These are phyloP conservation scores for Noctua fimbriata DNA, from an alignment of 2,888 invertebrate genomes.

Conservation along the genomic window DNA sequence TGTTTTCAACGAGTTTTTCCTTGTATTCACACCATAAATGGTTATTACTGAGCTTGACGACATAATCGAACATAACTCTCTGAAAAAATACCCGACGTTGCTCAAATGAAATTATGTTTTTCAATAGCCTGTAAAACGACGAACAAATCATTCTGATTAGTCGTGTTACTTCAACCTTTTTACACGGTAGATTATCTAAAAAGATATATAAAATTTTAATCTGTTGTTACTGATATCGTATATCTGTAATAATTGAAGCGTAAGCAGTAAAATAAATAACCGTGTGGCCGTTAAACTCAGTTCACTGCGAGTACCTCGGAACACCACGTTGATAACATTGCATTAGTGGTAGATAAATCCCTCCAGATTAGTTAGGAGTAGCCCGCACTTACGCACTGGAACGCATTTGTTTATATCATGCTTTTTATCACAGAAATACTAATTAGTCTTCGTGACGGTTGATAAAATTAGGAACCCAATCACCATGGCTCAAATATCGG, in stretches of 20 bases:
- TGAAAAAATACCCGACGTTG: conserved; percentile 9
- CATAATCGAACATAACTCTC: background rate
- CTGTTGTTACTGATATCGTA: conserved; percentile 26
- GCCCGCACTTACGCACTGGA: background rate
- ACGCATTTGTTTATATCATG: conserved; percentile 9
- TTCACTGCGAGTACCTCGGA: conserved; percentile 41
- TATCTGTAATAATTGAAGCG: conserved; percentile 40
- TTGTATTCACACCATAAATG: background rate
- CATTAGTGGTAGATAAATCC: conserved; percentile 46
- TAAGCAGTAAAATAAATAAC: conserved; percentile 55
- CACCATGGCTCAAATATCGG: conserved; percentile 25
- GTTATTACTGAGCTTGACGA: background rate
- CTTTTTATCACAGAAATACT: conserved; percentile 22
- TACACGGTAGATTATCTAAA: conserved; percentile 28
- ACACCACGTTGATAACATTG: conserved; percentile 41
- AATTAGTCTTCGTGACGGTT: conserved; percentile 23
- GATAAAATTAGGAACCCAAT: conserved; percentile 20
- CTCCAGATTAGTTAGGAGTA: conserved; percentile 35
- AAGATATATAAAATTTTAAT: conserved; percentile 14
- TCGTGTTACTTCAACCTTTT: conserved; percentile 14
- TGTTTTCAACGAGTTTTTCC: conserved; percentile 13
- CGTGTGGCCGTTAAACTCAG: conserved; percentile 51
- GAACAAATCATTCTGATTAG: conserved; percentile 16
- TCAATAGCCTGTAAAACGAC: background rate
- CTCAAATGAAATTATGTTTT: conserved; percentile 8